phyloP scores from a whole-genome alignment of 2,888 invertebrate genomes.

The Labia minor region DNA sequence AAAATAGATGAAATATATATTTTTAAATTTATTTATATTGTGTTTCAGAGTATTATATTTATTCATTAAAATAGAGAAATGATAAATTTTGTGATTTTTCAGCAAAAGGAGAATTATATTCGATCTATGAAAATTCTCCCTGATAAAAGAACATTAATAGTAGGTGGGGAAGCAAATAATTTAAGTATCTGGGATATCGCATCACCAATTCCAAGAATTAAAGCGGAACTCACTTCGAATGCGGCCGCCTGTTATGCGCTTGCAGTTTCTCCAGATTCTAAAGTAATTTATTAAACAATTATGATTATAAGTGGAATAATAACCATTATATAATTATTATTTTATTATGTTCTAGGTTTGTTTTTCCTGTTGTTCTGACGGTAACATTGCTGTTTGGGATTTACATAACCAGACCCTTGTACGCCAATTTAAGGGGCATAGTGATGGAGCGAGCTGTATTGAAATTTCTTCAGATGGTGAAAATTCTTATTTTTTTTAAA shows the following conservation, averaged over 20 bases:
- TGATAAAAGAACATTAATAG: conserved; percentile 87
- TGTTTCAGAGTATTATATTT: conserved; percentile 35
- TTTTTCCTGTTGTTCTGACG: conserved; percentile 98
- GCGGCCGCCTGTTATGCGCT: conserved; percentile 97
- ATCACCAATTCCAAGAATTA: conserved; percentile 81
- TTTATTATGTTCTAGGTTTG: conserved; percentile 50
- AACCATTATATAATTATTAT: neutral
- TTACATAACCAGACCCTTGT: conserved; percentile 82
- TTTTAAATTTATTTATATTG: too few relatives aligned
- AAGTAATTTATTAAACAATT: conserved; percentile 52
- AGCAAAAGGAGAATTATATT: conserved; percentile 95
- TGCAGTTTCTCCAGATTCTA: conserved; percentile 92
- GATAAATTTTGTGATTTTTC: too few relatives aligned
- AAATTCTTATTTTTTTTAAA: too few relatives aligned
- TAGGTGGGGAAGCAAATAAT: conserved; percentile 92
- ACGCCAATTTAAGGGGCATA: conserved; percentile 89
- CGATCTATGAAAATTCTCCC: conserved; percentile 87
- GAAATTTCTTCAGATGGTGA: conserved; percentile 87
- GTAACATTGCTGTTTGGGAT: conserved; percentile 96
- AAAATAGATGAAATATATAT: too few relatives aligned
- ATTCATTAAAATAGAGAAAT: too few relatives aligned
- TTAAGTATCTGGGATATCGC: conserved; percentile 93
- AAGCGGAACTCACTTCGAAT: conserved; percentile 78
- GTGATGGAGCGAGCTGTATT: conserved; percentile 95
- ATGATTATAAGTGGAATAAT: neutral